Evolutionary conservation across 2,888 invertebrate species (phyloP).

Genomic region (Eucriotettix oculatus): DNA sequence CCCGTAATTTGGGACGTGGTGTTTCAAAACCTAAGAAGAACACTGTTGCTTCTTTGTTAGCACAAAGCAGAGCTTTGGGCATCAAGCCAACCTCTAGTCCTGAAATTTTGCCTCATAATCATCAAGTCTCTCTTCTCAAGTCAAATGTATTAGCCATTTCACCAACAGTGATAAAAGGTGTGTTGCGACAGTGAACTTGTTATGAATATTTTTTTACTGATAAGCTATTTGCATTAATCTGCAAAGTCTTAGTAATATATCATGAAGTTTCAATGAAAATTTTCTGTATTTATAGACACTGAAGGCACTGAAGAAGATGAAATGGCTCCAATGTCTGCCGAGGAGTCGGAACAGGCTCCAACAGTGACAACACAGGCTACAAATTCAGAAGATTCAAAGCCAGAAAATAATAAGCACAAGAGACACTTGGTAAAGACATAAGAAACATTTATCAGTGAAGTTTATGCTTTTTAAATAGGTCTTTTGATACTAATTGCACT

Average conservation of each 20-base stretch:
- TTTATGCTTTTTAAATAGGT: neutral
- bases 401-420: constrained; percentile 3
- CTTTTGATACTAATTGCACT: no score
- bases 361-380: no score
- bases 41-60: constrained; percentile 73
- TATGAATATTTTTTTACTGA: no score
- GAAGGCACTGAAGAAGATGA: neutral
- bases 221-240: no score
- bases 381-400: neutral
- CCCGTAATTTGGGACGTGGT: constrained; percentile 69
- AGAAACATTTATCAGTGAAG: neutral
- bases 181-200: neutral
- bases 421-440: constrained; percentile 3
- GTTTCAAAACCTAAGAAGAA: constrained; percentile 86
- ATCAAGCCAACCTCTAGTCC: constrained; percentile 15
- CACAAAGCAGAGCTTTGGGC: constrained; percentile 70
- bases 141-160: constrained; percentile 37
- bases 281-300: neutral
- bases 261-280: neutral
- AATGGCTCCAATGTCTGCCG: no score
- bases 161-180: neutral
- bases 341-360: no score
- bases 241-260: no score
- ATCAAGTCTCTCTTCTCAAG: constrained; percentile 37
- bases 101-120: constrained; percentile 20